phyloP scores from a whole-genome alignment of 2,888 invertebrate species.

The Microchrysa polita region DNA sequence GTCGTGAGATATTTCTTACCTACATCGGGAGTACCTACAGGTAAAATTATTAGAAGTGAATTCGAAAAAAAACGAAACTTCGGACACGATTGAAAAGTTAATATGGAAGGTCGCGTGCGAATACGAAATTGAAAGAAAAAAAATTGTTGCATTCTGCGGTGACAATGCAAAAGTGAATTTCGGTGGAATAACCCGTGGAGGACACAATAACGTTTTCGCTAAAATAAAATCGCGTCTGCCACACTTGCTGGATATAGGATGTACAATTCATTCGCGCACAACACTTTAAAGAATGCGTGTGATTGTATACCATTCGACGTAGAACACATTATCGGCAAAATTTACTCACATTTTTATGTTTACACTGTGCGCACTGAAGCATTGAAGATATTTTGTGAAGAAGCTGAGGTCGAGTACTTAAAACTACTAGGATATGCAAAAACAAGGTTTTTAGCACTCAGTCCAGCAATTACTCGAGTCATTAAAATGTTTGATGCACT shows the following conservation, averaged over 20 bases:
- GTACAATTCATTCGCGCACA: not conserved
- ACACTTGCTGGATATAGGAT: not conserved
- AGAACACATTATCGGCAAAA: slow-evolving; percentile 14
- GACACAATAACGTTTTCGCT: not conserved
- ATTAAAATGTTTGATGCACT: not conserved
- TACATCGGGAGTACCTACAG: not conserved
- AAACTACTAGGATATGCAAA: slow-evolving; percentile 23
- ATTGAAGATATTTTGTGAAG: not conserved
- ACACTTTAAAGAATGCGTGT: too few species aligned
- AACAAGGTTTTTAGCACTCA: slow-evolving; percentile 10
- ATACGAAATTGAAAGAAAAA: not conserved
- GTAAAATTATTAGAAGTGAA: too few species aligned
- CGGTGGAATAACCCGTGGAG: not conserved
- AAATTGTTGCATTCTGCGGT: slow-evolving; percentile 3
- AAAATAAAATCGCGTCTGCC: not conserved
- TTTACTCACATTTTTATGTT: slow-evolving; percentile 8
- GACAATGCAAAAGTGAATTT: not conserved
- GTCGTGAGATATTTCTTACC: slow-evolving; percentile 7
- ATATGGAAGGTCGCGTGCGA: too few species aligned
- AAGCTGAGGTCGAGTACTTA: not conserved
- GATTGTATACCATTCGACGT: not conserved
- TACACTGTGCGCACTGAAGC: not conserved
- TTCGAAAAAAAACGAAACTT: not conserved
- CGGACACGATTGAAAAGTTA: too few species aligned
- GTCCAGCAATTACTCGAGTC: not conserved